Percentiles rank a stretch among this genome's conserved stretches.
Conservation (phyloP, 2,113 vertebrate genomes). For the Aptenodytes forsteri region DNA sequence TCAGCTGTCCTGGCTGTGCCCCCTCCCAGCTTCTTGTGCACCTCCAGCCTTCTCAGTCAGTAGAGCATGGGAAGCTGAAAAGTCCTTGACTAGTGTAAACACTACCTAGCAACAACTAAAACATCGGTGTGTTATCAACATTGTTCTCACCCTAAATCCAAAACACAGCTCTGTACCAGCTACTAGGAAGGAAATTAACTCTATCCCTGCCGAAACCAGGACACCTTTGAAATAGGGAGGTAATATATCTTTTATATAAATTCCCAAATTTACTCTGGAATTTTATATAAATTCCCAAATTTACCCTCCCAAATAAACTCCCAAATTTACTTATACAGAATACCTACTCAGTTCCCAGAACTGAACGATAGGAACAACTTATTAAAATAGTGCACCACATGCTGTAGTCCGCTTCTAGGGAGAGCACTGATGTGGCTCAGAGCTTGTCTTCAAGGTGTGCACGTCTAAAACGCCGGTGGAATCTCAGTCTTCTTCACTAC, state of each 20-base stretch:
- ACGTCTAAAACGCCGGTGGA: fast-evolving
- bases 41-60: too few species aligned
- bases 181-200: too few species aligned
- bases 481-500: background rate
- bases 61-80: too few species aligned
- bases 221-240: background rate
- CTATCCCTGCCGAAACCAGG: too few species aligned
- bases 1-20: too few species aligned
- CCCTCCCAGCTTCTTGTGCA: too few species aligned
- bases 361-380: fast-evolving
- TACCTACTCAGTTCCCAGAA: background rate
- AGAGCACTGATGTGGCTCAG: background rate
- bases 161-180: too few species aligned
- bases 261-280: background rate
- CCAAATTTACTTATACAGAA: background rate
- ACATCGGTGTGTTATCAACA: too few species aligned
- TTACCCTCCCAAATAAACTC: background rate
- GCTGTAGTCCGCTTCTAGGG: background rate
- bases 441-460: background rate
- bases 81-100: too few species aligned
- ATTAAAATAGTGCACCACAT: background rate
- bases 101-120: too few species aligned
- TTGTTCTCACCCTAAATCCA: too few species aligned
- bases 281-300: background rate
- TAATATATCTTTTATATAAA: background rate